A percentile compares a stretch with the other conserved stretches of the same genome.
These are phyloP conservation scores for Ditylenchus dipsaci DNA, from an alignment of 1,140 invertebrate genomes.

Conservation along the genomic window DNA sequence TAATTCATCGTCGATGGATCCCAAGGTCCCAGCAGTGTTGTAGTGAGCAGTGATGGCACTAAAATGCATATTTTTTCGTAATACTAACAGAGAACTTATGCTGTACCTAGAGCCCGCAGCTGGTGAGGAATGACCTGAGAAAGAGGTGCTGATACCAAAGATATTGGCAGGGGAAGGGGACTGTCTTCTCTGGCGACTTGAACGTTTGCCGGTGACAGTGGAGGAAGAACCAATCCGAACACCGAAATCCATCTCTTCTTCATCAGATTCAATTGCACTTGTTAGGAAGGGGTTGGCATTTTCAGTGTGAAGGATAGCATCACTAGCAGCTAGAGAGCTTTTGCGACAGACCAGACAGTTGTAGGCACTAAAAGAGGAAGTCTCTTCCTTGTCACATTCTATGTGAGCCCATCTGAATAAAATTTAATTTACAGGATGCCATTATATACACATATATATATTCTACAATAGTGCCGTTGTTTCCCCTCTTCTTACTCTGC, in stretches of 20 bases:
- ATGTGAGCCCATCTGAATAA: neutral
- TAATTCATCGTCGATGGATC: neutral
- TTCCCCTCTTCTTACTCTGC: too few relatives aligned
- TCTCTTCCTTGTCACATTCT: constrained; percentile 3
- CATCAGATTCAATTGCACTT: constrained; percentile 8
- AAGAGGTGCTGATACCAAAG: neutral
- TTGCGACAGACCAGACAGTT: constrained; percentile 8
- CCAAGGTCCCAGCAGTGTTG: neutral
- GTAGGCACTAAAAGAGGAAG: neutral
- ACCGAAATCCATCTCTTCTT: constrained; percentile 7
- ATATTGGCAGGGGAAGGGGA: neutral
- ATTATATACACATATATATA: too few relatives aligned
- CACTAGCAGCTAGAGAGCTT: constrained; percentile 3
- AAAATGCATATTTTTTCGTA: too few relatives aligned
- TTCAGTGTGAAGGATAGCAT: constrained; percentile 10
- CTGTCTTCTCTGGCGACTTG: neutral
- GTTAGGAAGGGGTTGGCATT: neutral
- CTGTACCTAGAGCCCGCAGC: neutral
- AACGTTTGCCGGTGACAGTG: neutral
- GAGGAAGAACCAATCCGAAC: neutral
- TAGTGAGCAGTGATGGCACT: neutral
- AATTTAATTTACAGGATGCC: too few relatives aligned
- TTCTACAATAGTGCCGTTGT: too few relatives aligned
- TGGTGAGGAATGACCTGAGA: neutral
- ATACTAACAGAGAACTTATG: too few relatives aligned